Evolutionary conservation across 2,888 invertebrate species (phyloP).

Genomic region (Nymphalis polychloros): DNA sequence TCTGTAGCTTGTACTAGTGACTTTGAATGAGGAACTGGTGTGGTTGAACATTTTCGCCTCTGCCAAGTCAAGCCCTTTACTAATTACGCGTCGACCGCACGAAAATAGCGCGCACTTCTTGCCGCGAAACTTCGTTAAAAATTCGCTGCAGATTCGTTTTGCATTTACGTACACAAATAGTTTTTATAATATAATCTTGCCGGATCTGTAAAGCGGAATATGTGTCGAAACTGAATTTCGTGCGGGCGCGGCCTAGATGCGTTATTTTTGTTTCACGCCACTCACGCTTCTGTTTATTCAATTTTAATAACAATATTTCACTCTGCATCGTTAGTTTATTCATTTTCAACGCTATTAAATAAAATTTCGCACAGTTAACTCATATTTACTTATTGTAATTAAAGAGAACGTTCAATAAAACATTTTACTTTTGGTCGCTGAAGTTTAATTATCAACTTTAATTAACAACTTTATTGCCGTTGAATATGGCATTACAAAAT

Average conservation of each 20-base stretch:
- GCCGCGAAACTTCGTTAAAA: conserved; percentile 37
- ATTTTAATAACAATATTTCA: conserved; percentile 67
- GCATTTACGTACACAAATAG: conserved; percentile 52
- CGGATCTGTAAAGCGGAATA: conserved; percentile 55
- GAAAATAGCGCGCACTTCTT: conserved; percentile 33
- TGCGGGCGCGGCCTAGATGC: conserved; percentile 54
- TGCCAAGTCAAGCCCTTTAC: conserved; percentile 30
- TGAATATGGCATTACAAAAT: not conserved
- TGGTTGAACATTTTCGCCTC: conserved; percentile 62
- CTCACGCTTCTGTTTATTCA: conserved; percentile 63
- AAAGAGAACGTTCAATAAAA: conserved; percentile 20
- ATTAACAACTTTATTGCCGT: conserved; percentile 14
- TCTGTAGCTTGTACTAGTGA: conserved; percentile 47
- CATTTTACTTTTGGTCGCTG: conserved; percentile 11
- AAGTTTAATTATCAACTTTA: conserved; percentile 21
- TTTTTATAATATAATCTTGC: conserved; percentile 57
- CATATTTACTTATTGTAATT: conserved; percentile 32
- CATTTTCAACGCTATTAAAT: conserved; percentile 30
- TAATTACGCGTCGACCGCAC: conserved; percentile 34
- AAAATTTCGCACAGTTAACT: conserved; percentile 31
- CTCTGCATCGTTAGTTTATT: conserved; percentile 35
- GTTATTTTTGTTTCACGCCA: conserved; percentile 73
- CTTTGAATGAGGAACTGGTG: conserved; percentile 58
- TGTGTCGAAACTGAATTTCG: conserved; percentile 61
- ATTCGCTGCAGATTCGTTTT: conserved; percentile 42